These are phyloP conservation scores for Catajapyx aquilonaris DNA, from an alignment of 1,140 invertebrate genomes.

Conservation along the genomic window DNA sequence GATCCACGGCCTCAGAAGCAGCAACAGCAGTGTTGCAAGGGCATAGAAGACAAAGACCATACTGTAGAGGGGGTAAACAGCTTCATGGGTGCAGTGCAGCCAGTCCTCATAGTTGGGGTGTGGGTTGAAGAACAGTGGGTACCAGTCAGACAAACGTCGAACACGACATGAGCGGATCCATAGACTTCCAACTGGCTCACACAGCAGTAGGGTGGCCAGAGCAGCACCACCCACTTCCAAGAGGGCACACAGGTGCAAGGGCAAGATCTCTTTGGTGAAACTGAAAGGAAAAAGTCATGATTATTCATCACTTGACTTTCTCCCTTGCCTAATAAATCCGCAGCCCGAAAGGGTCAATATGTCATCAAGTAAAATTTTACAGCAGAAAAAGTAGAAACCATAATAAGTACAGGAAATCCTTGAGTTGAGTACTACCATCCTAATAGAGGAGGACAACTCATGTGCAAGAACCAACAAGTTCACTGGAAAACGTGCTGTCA, in stretches of 20 bases:
- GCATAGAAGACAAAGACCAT: conserved; percentile 85
- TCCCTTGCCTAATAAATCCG: too few relatives aligned
- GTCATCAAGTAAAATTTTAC: too few relatives aligned
- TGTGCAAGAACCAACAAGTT: too few relatives aligned
- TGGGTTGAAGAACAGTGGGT: conserved; percentile 85
- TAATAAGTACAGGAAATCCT: too few relatives aligned
- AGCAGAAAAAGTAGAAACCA: too few relatives aligned
- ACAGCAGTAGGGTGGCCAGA: conserved; percentile 46
- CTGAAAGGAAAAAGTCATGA: conserved; percentile 29
- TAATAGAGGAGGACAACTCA: too few relatives aligned
- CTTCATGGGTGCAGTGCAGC: conserved; percentile 86
- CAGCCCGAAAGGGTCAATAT: too few relatives aligned
- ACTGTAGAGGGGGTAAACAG: conserved; percentile 92
- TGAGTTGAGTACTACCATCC: too few relatives aligned
- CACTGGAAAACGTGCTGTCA: too few relatives aligned
- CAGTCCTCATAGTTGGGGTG: conserved; percentile 71
- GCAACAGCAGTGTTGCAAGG: conserved; percentile 55
- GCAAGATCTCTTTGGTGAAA: conserved; percentile 45
- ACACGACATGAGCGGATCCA: conserved; percentile 53
- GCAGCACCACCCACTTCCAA: conserved; percentile 53
- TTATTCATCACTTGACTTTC: too few relatives aligned
- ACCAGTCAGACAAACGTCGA: conserved; percentile 74
- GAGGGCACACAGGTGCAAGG: conserved; percentile 51
- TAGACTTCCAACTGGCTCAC: conserved; percentile 54
- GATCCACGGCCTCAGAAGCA: conserved; percentile 50